A percentile compares a stretch with the other conserved stretches of the same genome.
Evolutionary conservation across 2,888 invertebrate genomes (phyloP).

Genomic region (Apodemia zela): DNA sequence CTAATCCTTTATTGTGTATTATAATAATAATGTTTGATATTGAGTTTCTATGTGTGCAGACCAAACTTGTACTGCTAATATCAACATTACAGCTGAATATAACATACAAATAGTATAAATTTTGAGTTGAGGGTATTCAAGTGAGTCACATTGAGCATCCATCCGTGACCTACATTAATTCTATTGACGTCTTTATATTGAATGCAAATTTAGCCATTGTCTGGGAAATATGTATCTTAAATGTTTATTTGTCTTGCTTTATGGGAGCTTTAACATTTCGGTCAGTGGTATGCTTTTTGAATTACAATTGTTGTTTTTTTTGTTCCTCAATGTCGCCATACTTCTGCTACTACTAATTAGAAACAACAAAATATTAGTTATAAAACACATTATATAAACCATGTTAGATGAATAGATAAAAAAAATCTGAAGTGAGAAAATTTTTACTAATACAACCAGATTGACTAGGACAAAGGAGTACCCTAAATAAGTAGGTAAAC

Average conservation of each 20-base stretch:
- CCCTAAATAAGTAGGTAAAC: too few relatives aligned
- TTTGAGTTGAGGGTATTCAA: too few relatives aligned
- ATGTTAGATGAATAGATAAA: too few relatives aligned
- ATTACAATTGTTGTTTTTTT: background rate
- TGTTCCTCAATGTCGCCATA: background rate
- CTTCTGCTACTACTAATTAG: background rate
- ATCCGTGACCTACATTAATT: conserved; percentile 14
- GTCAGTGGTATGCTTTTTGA: background rate
- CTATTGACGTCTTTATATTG: conserved; percentile 11
- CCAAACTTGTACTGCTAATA: background rate
- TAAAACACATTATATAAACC: too few relatives aligned
- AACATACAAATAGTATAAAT: background rate
- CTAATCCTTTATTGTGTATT: too few relatives aligned
- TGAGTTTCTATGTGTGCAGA: too few relatives aligned
- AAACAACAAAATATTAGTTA: too few relatives aligned
- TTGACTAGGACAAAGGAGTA: too few relatives aligned
- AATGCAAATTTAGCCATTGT: conserved; percentile 12
- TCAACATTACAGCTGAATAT: background rate
- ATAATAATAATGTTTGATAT: too few relatives aligned
- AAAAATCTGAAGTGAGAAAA: too few relatives aligned
- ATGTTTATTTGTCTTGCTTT: conserved; percentile 13
- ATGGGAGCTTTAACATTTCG: background rate
- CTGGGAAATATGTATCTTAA: conserved; percentile 18
- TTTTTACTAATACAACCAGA: too few relatives aligned
- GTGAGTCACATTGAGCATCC: background rate